Percentiles rank a stretch among this genome's conserved stretches.
These are phyloP conservation scores for Pangasius djambal DNA, from an alignment of 2,797 vertebrate species.

Conservation along the genomic window DNA sequence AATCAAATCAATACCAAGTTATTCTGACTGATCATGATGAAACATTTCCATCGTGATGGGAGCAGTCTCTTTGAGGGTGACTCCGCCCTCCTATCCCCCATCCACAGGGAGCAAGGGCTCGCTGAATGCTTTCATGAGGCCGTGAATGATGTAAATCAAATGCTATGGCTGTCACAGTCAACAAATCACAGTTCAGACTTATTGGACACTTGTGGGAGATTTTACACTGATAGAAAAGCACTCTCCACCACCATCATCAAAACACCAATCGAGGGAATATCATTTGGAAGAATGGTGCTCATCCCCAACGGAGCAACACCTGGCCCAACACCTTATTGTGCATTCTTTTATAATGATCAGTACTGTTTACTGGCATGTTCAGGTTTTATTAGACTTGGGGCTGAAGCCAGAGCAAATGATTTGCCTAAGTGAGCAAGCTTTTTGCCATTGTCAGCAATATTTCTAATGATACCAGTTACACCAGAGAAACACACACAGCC, in stretches of 20 bases:
- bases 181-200: not conserved
- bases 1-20: not conserved
- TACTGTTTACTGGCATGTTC: not conserved
- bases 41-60: not conserved
- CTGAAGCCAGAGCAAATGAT: not conserved
- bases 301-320: not conserved
- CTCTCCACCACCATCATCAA: not conserved
- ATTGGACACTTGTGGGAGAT: no score
- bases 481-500: not conserved
- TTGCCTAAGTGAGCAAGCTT: not conserved
- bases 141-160: not conserved
- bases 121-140: not conserved
- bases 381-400: not conserved
- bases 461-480: not conserved
- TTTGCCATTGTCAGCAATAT: not conserved
- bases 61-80: not conserved
- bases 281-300: not conserved
- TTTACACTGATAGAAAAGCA: not conserved
- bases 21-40: not conserved
- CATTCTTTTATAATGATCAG: not conserved
- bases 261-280: not conserved
- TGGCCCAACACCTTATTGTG: no score
- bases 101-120: not conserved
- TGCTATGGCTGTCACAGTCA: not conserved
- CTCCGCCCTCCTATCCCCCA: not conserved